Evolutionary conservation across 2,113 vertebrate genomes (phyloP), one percentile per base, ranked within the genome.

Genomic region (Aphelocoma coerulescens): DNA sequence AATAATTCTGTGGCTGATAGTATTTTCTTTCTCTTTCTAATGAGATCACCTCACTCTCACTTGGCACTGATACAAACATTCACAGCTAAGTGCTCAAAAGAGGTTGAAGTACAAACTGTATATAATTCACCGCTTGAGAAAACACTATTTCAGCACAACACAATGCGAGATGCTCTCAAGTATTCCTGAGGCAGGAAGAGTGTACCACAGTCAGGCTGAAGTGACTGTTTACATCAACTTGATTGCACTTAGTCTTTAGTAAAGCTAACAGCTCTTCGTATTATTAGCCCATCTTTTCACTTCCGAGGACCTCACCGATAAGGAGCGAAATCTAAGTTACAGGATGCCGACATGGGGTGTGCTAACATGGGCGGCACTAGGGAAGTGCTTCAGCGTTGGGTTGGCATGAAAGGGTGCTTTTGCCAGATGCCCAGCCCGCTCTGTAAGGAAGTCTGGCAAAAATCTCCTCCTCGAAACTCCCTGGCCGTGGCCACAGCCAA

Each of bases 51-150:
- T 97, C 97, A 85, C 95, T 87, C 88, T 95, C 86, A 24, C 39
- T 41, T 97, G 97, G 97, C 97, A 93, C 92, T 8, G 92, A 91
- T 93, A 97, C 96, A 98, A 97, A 97, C 95, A 96, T 98, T 97
- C 95, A 83, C 82, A 97, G 97, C 92, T 94, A 96, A 98, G 97
- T 97, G 97, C 97, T 97, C 92, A 95, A 95, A 97, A 97, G 97
- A 97, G 97, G 91, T 88, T 96, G 88, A 91, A 97, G 95, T 95
- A 97, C 95, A 97, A 97, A 97, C 93, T 95, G 95, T 95, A 95
- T 97, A 96, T 97, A 97, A 98, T 98, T 98, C 97, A 97, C 93
- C 17, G 97, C 94, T 97, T 97, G 91, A 97, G 96, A 97, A 98
- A 98, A 97, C 87, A 65, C 67, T 57, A 79, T 96, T 97, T 97